These are phyloP conservation scores for Rhyzopertha dominica DNA, from an alignment of 1,140 invertebrate species.

Conservation along the genomic window DNA sequence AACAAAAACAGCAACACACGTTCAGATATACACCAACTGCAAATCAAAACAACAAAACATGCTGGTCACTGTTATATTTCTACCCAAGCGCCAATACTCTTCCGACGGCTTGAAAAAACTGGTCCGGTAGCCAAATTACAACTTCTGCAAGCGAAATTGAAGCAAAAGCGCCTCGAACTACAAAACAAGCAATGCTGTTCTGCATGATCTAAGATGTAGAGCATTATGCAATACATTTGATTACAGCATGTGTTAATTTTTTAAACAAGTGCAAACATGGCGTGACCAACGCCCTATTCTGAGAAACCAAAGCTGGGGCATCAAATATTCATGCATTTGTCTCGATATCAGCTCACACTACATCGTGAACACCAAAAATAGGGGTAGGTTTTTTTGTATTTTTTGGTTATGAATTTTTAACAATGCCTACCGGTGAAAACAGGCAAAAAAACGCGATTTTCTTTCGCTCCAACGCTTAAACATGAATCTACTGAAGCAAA, in stretches of 20 bases:
- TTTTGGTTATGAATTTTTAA: constrained; percentile 48
- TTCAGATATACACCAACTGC: not conserved
- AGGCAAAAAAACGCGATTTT: constrained; percentile 26
- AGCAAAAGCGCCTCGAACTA: constrained; percentile 9
- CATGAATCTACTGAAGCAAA: constrained; percentile 27
- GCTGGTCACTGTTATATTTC: too few species aligned
- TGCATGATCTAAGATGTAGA: constrained; percentile 10
- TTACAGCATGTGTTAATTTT: constrained; percentile 21
- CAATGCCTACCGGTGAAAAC: constrained; percentile 20
- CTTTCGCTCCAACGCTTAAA: too few species aligned
- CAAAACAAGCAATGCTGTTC: constrained; percentile 7
- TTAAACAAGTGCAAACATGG: constrained; percentile 38
- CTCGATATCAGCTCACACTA: too few species aligned
- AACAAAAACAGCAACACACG: constrained; percentile 11
- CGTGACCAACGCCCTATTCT: constrained; percentile 43
- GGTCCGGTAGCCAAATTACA: too few species aligned
- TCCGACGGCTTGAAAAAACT: too few species aligned
- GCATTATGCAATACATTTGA: not conserved
- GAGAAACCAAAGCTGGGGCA: too few species aligned
- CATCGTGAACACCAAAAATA: not conserved
- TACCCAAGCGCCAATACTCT: too few species aligned
- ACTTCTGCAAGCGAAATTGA: constrained; percentile 17
- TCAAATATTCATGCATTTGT: too few species aligned
- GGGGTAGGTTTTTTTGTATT: constrained; percentile 36
- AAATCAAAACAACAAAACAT: too few species aligned